These are phyloP conservation scores for Drosophila phalerata DNA, from an alignment of 2,888 invertebrate species.

Conservation along the genomic window DNA sequence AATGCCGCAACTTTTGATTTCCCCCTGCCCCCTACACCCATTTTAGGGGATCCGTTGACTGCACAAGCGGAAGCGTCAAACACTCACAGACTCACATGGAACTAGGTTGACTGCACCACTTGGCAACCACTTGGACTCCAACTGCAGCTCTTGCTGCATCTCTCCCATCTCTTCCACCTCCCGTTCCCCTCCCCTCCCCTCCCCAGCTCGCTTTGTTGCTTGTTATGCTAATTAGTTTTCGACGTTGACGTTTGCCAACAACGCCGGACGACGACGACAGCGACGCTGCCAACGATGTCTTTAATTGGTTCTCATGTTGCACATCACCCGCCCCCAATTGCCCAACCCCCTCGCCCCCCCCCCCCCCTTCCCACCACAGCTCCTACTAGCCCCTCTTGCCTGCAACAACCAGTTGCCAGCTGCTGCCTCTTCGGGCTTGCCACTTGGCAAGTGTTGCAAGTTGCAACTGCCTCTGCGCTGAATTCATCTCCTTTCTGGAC, in stretches of 20 bases:
- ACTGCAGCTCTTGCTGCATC: conserved; percentile 18
- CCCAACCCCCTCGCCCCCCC: neutral
- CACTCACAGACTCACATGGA: conserved; percentile 25
- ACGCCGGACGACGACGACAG: conserved; percentile 56
- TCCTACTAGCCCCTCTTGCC: neutral
- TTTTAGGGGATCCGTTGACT: conserved; percentile 3
- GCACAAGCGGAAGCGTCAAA: conserved; percentile 41
- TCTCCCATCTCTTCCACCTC: neutral
- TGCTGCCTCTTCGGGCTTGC: conserved; percentile 34
- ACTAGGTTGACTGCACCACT: conserved; percentile 41
- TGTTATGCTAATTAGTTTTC: conserved; percentile 84
- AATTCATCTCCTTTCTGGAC: conserved; percentile 1
- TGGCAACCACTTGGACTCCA: conserved; percentile 39
- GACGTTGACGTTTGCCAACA: conserved; percentile 82
- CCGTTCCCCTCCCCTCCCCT: neutral
- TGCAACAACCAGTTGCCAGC: conserved; percentile 12
- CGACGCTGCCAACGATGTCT: conserved; percentile 74
- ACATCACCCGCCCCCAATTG: conserved; percentile 47
- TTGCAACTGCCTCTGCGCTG: conserved; percentile 29
- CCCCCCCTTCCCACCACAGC: conserved; percentile 1
- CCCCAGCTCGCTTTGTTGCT: conserved; percentile 67
- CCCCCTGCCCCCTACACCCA: neutral
- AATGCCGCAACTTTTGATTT: conserved; percentile 76
- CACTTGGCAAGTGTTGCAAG: conserved; percentile 42
- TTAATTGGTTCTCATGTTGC: conserved; percentile 84